These are phyloP conservation scores for Philhelius pedissequus DNA, from an alignment of 2,888 invertebrate species.

Conservation along the genomic window DNA sequence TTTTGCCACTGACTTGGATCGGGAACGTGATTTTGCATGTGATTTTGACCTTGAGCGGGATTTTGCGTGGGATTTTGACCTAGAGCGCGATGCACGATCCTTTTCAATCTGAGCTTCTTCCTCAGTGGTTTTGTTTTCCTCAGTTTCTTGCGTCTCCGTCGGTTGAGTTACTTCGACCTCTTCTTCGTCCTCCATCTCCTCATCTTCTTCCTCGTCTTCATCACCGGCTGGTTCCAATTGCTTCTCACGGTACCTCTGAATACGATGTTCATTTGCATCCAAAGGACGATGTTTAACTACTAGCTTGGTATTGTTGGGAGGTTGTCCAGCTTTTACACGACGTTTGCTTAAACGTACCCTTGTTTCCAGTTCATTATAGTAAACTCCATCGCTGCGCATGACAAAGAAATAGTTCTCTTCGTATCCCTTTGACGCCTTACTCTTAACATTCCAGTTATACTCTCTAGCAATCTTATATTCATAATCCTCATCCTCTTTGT, in stretches of 20 bases:
- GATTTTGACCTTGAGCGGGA: constrained; percentile 70
- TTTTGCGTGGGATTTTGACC: constrained; percentile 72
- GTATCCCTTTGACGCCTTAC: constrained; percentile 95
- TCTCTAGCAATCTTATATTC: constrained; percentile 98
- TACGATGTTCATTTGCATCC: constrained; percentile 90
- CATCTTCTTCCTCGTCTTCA: constrained; percentile 85
- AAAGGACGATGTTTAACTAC: constrained; percentile 94
- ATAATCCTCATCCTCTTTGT: constrained; percentile 94
- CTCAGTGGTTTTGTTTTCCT: constrained; percentile 45
- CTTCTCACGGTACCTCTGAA: constrained; percentile 91
- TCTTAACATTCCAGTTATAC: constrained; percentile 99
- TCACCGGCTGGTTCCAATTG: constrained; percentile 92
- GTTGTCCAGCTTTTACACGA: constrained; percentile 87
- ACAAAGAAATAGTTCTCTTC: constrained; percentile 99
- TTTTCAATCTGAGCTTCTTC: constrained; percentile 70
- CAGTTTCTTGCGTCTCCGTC: constrained; percentile 71
- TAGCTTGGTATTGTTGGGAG: constrained; percentile 80
- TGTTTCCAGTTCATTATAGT: constrained; percentile 97
- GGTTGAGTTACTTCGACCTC: constrained; percentile 64
- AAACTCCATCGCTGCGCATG: constrained; percentile 92
- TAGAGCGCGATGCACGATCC: constrained; percentile 70
- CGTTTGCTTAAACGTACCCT: constrained; percentile 96
- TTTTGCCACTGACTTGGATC: constrained; percentile 74
- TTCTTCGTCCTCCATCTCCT: constrained; percentile 81
- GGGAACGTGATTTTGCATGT: constrained; percentile 72